Conservation (phyloP, 2,888 invertebrate species). For the Andrena chrysosceles region DNA sequence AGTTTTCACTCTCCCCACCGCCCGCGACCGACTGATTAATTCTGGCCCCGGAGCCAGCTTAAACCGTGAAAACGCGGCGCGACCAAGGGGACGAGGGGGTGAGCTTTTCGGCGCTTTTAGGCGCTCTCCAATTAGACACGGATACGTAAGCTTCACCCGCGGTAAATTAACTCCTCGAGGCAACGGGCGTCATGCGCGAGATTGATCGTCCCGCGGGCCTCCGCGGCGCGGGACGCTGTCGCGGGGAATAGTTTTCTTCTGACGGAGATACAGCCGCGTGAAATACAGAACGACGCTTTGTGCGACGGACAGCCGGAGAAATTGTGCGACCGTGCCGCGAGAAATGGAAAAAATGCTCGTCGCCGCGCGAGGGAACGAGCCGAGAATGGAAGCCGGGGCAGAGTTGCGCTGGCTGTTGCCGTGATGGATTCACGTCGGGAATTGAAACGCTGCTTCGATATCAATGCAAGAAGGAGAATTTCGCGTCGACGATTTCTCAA, state of each 20-base stretch:
- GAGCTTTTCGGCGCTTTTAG: constrained; percentile 45
- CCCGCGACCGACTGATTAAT: constrained; percentile 66
- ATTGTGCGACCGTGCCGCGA: constrained; percentile 53
- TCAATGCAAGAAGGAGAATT: neutral
- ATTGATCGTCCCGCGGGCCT: constrained; percentile 65
- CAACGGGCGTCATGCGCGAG: constrained; percentile 69
- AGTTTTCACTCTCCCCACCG: constrained; percentile 45
- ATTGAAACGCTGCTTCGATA: constrained; percentile 1
- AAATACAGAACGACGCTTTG: constrained; percentile 62
- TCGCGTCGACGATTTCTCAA: neutral
- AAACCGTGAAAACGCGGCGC: constrained; percentile 61
- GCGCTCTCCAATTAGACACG: constrained; percentile 71
- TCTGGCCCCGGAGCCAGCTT: constrained; percentile 55
- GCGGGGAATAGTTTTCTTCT: constrained; percentile 60
- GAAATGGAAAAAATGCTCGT: constrained; percentile 44
- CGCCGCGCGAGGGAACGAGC: neutral
- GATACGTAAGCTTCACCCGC: constrained; percentile 64
- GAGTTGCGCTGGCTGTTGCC: constrained; percentile 16
- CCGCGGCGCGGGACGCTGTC: constrained; percentile 44
- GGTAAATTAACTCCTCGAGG: constrained; percentile 71
- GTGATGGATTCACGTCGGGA: constrained; percentile 28
- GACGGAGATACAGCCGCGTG: constrained; percentile 54
- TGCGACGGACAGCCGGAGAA: constrained; percentile 66
- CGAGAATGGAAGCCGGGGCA: constrained; percentile 7
- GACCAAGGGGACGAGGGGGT: neutral